phyloP scores from a whole-genome alignment of 1,140 invertebrate genomes.

The Yoshiicerus persimilis region DNA sequence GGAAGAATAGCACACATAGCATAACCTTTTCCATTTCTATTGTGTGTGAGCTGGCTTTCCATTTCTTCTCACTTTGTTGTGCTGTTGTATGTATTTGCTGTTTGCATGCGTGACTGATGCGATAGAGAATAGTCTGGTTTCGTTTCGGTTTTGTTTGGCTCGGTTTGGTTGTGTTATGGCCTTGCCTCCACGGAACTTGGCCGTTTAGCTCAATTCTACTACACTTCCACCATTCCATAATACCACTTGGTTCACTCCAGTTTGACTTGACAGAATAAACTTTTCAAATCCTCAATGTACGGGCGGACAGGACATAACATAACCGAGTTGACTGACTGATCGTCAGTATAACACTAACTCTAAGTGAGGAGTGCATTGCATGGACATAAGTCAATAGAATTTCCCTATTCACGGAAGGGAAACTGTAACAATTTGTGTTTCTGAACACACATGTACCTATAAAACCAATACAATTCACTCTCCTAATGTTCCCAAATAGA shows the following conservation, averaged over 20 bases:
- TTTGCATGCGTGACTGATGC: constrained; percentile 18
- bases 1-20: background rate
- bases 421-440: background rate
- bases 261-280: background rate
- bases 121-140: background rate
- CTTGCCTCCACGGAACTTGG: background rate
- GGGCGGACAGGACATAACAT: background rate
- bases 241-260: background rate
- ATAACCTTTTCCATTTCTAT: constrained; percentile 6
- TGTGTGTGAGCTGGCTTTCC: background rate
- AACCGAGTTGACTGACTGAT: background rate
- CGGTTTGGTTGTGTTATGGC: background rate
- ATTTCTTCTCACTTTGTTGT: constrained; percentile 19
- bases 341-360: background rate
- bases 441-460: background rate
- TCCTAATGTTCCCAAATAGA: background rate
- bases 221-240: background rate
- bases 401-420: background rate
- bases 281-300: background rate
- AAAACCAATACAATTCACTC: background rate
- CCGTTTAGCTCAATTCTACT: background rate
- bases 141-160: background rate
- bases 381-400: background rate
- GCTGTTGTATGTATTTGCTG: background rate
- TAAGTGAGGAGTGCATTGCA: background rate